These are phyloP conservation scores for Aphaenogaster floridana DNA, from an alignment of 1,140 invertebrate genomes.

Conservation along the genomic window DNA sequence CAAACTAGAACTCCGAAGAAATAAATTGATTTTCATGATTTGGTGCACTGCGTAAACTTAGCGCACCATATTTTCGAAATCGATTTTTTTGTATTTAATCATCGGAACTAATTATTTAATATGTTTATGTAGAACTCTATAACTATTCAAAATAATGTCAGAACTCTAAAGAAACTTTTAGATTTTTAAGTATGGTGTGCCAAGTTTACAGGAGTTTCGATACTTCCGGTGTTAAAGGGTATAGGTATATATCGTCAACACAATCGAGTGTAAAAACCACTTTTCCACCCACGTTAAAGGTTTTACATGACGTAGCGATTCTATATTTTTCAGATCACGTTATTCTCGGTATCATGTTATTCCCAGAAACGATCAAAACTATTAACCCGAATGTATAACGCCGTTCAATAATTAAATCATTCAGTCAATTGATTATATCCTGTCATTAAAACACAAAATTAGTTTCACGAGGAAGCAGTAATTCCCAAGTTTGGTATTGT, in stretches of 20 bases:
- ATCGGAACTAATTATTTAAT: too few relatives aligned
- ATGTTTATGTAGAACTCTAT: too few relatives aligned
- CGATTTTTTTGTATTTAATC: too few relatives aligned
- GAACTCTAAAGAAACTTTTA: too few relatives aligned
- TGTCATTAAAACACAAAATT: not conserved
- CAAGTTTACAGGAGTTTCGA: too few relatives aligned
- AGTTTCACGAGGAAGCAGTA: not conserved
- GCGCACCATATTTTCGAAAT: too few relatives aligned
- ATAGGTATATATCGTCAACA: not conserved
- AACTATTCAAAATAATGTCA: too few relatives aligned
- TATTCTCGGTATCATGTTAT: not conserved
- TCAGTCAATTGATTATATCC: not conserved
- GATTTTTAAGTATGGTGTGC: too few relatives aligned
- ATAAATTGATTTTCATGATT: too few relatives aligned
- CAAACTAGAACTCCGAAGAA: too few relatives aligned
- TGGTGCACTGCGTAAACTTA: too few relatives aligned
- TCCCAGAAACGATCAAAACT: not conserved
- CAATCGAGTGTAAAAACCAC: not conserved
- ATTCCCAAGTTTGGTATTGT: not conserved
- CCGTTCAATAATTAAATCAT: conserved; percentile 1
- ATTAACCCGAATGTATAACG: not conserved
- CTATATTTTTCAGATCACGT: not conserved
- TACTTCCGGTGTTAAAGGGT: not conserved
- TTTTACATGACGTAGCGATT: not conserved
- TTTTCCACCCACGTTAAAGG: not conserved